Conservation (phyloP, 2,797 vertebrate species). For the Serranus cabrilla region DNA sequence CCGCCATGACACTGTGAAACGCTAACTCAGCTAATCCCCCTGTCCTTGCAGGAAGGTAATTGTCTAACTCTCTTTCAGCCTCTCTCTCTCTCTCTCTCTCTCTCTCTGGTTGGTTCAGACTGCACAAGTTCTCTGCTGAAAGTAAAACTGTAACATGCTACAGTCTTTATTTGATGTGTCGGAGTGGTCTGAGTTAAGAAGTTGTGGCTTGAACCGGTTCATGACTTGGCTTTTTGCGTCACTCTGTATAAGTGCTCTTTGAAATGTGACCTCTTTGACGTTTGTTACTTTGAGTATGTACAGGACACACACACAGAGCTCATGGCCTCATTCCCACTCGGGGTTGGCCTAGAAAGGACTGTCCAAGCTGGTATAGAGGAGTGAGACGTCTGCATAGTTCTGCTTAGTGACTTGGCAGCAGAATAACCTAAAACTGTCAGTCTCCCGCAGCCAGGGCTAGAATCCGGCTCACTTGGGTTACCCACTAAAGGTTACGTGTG, state of each 20-base stretch:
- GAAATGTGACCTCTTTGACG: slow-evolving; percentile 49
- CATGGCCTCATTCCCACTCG: slow-evolving; percentile 57
- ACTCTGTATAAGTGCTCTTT: slow-evolving; percentile 32
- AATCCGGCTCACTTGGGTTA: slow-evolving; percentile 30
- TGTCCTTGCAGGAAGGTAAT: slow-evolving; percentile 66
- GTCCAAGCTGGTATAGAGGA: slow-evolving; percentile 67
- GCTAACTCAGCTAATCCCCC: slow-evolving; percentile 72
- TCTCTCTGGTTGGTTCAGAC: slow-evolving; percentile 15
- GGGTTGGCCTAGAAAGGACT: slow-evolving; percentile 49
- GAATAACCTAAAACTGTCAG: slow-evolving; percentile 64
- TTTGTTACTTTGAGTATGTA: slow-evolving; percentile 39
- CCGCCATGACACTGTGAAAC: slow-evolving; percentile 54
- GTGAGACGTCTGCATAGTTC: slow-evolving; percentile 68
- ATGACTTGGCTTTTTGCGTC: slow-evolving; percentile 21
- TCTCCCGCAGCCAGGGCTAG: slow-evolving; percentile 36
- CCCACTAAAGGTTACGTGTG: slow-evolving; percentile 31
- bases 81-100: slow-evolving; percentile 18
- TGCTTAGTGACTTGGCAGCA: slow-evolving; percentile 67
- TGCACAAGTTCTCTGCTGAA: slow-evolving; percentile 22
- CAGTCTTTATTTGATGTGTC: slow-evolving; percentile 9
- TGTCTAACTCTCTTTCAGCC: slow-evolving; percentile 37
- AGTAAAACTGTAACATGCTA: background rate
- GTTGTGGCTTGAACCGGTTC: slow-evolving; percentile 18
- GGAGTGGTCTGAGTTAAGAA: slow-evolving; percentile 7
- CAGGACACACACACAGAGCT: slow-evolving; percentile 26